A percentile compares a stretch with the other conserved stretches of the same genome.
phyloP scores from a whole-genome alignment of 1,140 invertebrate genomes.

The Megathymus violae region DNA sequence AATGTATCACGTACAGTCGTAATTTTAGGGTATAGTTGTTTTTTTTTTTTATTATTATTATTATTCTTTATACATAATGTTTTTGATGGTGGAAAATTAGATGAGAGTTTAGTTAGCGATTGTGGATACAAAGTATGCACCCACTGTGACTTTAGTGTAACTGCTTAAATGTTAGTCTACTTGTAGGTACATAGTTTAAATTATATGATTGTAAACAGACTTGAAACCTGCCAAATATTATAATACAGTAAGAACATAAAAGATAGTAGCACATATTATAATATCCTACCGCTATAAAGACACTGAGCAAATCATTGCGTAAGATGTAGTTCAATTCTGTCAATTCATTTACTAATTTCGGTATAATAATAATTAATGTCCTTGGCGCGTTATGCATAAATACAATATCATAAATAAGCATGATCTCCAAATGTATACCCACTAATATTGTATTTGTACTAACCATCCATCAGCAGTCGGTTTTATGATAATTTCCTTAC shows the following conservation, averaged over 20 bases:
- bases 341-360: constrained; percentile 16
- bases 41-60: constrained; percentile 1
- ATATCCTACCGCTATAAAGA: constrained; percentile 4
- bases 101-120: background rate
- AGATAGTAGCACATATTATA: constrained; percentile 47
- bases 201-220: constrained; percentile 51
- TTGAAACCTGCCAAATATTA: constrained; percentile 75
- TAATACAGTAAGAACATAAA: constrained; percentile 58
- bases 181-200: constrained; percentile 33
- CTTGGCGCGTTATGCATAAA: too few species aligned
- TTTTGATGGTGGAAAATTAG: too few species aligned
- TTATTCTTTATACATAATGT: too few species aligned
- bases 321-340: constrained; percentile 18
- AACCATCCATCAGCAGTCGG: too few species aligned
- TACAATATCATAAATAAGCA: constrained; percentile 7
- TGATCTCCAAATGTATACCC: constrained; percentile 29
- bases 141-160: constrained; percentile 5
- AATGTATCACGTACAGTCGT: too few species aligned
- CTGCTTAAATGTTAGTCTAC: constrained; percentile 24
- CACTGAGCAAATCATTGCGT: constrained; percentile 13
- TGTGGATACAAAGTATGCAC: constrained; percentile 9
- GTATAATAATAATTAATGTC: background rate
- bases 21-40: constrained; percentile 8
- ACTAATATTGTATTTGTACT: too few species aligned
- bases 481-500: constrained; percentile 25